These are phyloP conservation scores for Carassius auratus DNA, from an alignment of 2,113 vertebrate species.

Conservation along the genomic window DNA sequence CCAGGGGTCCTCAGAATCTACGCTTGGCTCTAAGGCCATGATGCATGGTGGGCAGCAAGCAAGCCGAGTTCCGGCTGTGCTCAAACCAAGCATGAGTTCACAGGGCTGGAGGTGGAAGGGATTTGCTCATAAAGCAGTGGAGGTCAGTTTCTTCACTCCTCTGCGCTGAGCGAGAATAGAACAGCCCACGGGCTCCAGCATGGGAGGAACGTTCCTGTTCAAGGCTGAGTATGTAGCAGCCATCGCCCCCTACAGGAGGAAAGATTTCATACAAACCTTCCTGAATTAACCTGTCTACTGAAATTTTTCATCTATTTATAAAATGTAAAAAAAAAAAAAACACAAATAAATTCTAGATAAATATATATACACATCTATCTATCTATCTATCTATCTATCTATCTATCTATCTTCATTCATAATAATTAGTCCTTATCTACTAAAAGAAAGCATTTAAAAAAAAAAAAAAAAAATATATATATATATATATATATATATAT, in stretches of 20 bases:
- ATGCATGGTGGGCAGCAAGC: conserved; percentile 11
- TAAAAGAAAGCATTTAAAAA: too few relatives aligned
- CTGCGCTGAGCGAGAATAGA: conserved; percentile 89
- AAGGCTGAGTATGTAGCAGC: conserved; percentile 89
- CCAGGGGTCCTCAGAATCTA: conserved; percentile 47
- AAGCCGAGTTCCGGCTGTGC: conserved; percentile 20
- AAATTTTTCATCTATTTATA: too few relatives aligned
- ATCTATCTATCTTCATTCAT: too few relatives aligned
- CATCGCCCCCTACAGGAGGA: conserved; percentile 83
- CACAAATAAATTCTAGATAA: too few relatives aligned
- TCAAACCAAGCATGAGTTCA: conserved; percentile 37
- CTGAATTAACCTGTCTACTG: too few relatives aligned
- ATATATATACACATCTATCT: too few relatives aligned
- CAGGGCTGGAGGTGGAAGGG: conserved; percentile 32
- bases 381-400: too few relatives aligned
- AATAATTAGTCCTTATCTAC: too few relatives aligned
- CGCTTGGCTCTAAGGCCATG: conserved; percentile 31
- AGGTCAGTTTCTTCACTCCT: conserved; percentile 91
- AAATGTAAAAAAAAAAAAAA: too few relatives aligned
- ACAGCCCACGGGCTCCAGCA: conserved; percentile 88
- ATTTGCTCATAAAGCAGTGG: conserved; percentile 82
- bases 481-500: too few relatives aligned
- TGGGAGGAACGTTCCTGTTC: conserved; percentile 83
- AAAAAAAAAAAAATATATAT: too few relatives aligned
- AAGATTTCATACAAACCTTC: not conserved